These are phyloP conservation scores for Dicranocentrus wangi DNA, from an alignment of 2,888 invertebrate species.

Conservation along the genomic window DNA sequence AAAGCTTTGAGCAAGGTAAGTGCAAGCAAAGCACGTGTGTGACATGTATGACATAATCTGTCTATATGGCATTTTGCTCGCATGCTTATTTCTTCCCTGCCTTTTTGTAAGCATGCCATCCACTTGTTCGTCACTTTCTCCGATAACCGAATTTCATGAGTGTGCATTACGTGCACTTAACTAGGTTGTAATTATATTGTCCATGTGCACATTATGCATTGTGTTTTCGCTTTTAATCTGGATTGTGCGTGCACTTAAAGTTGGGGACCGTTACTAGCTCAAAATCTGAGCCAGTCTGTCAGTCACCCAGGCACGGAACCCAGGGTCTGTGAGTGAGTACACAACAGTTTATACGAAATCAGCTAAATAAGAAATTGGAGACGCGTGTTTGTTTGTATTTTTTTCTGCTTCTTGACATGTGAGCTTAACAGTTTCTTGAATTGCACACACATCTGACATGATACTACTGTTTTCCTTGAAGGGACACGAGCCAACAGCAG, in stretches of 20 bases:
- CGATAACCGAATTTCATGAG: conserved; percentile 58
- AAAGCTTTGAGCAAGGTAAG: conserved; percentile 95
- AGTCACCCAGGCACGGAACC: conserved; percentile 45
- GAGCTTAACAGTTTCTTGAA: conserved; percentile 45
- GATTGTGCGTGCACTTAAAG: conserved; percentile 59
- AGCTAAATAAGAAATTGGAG: conserved; percentile 37
- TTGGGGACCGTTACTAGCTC: conserved; percentile 40
- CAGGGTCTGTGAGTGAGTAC: no score
- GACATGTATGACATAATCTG: conserved; percentile 18
- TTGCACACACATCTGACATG: conserved; percentile 48
- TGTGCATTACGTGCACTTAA: conserved; percentile 63
- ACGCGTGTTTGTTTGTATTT: conserved; percentile 34
- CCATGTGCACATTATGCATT: conserved; percentile 56
- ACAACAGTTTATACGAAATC: conserved; percentile 32
- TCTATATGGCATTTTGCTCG: conserved; percentile 20
- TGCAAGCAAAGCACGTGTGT: not conserved
- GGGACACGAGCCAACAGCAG: not conserved
- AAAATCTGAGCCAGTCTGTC: conserved; percentile 33
- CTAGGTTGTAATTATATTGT: conserved; percentile 59
- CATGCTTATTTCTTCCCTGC: conserved; percentile 12
- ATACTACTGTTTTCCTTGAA: not conserved
- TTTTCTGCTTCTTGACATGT: conserved; percentile 44
- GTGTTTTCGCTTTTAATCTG: conserved; percentile 53
- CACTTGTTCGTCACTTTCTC: conserved; percentile 56
- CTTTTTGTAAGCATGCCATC: conserved; percentile 21